A percentile compares a stretch with the other conserved stretches of the same genome.
Conservation (phyloP, 2,888 invertebrate genomes). For the Ornithoptera priamus region DNA sequence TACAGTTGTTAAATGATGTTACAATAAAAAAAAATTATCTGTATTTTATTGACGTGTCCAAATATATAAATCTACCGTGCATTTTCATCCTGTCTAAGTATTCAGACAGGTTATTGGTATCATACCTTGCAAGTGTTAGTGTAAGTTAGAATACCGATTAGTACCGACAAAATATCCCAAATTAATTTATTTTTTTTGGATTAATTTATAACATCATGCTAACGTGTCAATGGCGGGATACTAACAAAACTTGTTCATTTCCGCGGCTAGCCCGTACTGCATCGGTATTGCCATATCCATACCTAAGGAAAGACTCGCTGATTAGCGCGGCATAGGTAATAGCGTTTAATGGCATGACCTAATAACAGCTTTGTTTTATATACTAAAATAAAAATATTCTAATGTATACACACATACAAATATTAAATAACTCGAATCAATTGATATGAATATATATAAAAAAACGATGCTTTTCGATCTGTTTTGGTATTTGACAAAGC, state of each 20-base stretch:
- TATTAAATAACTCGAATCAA: too few species aligned
- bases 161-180: conserved; percentile 46
- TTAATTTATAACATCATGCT: conserved; percentile 48
- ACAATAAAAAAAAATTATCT: not conserved
- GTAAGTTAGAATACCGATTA: conserved; percentile 51
- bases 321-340: conserved; percentile 34
- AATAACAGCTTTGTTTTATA: not conserved
- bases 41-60: not conserved
- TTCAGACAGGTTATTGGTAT: not conserved
- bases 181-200: conserved; percentile 26
- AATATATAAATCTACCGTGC: not conserved
- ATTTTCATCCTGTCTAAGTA: not conserved
- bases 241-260: conserved; percentile 72
- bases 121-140: not conserved
- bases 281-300: conserved; percentile 66
- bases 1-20: not conserved
- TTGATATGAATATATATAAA: too few species aligned
- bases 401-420: too few species aligned
- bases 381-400: not conserved
- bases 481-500: too few species aligned
- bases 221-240: conserved; percentile 48
- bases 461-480: too few species aligned
- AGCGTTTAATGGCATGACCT: conserved; percentile 15
- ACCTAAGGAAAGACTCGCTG: conserved; percentile 58
- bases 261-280: conserved; percentile 68